Conservation (phyloP, 2,888 invertebrate genomes). For the Zaprionus lineosus region DNA sequence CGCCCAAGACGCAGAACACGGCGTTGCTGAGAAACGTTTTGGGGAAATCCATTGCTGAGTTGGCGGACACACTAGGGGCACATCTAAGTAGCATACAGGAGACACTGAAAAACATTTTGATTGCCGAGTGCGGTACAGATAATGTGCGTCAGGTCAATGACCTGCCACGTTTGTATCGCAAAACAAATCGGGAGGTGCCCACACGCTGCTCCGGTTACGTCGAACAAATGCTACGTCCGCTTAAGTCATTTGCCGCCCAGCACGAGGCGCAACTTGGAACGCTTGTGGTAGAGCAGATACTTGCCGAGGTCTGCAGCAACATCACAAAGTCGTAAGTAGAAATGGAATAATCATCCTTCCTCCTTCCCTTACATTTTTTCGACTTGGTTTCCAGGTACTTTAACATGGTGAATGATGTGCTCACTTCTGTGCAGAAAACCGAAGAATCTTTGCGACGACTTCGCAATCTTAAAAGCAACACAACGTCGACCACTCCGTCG, state of each 20-base stretch:
- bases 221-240: constrained; percentile 86
- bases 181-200: constrained; percentile 94
- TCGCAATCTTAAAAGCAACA: constrained; percentile 91
- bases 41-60: constrained; percentile 67
- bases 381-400: constrained; percentile 84
- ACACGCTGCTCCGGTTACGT: constrained; percentile 91
- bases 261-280: constrained; percentile 79
- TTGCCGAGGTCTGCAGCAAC: constrained; percentile 82
- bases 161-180: constrained; percentile 95
- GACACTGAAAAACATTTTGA: constrained; percentile 91
- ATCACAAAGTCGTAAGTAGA: constrained; percentile 85
- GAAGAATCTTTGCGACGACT: constrained; percentile 96
- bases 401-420: constrained; percentile 91
- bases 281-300: constrained; percentile 69
- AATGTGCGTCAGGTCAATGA: constrained; percentile 93
- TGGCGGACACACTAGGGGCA: constrained; percentile 52
- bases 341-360: not conserved
- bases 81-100: constrained; percentile 81
- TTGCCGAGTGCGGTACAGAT: constrained; percentile 87
- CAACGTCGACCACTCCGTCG: constrained; percentile 55
- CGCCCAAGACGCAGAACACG: constrained; percentile 44
- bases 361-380: too few relatives aligned
- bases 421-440: constrained; percentile 96
- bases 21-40: constrained; percentile 61
- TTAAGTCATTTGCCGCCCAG: constrained; percentile 83